Percentiles rank a stretch among this genome's conserved stretches.
Conservation (phyloP, 2,888 invertebrate genomes). For the Scaptomyza cyrtandrae region DNA sequence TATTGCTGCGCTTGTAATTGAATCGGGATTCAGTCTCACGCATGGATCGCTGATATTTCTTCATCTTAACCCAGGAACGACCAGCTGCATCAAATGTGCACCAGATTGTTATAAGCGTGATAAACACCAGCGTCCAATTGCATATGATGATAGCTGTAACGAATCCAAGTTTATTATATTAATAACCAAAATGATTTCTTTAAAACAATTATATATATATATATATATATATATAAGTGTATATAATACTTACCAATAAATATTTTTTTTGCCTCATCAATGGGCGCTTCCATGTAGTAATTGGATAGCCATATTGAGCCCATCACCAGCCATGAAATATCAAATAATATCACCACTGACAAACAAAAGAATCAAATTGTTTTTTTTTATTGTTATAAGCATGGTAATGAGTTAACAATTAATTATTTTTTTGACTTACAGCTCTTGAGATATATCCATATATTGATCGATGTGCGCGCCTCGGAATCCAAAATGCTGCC, state of each 20-base stretch:
- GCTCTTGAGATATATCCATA: slow-evolving; percentile 91
- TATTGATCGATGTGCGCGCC: slow-evolving; percentile 90
- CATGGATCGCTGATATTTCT: slow-evolving; percentile 93
- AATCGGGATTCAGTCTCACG: slow-evolving; percentile 90
- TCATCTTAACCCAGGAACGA: slow-evolving; percentile 95
- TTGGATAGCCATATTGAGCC: slow-evolving; percentile 90
- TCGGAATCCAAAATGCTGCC: slow-evolving; percentile 92
- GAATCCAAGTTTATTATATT: background rate
- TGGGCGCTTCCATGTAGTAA: slow-evolving; percentile 88
- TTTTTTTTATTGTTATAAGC: too few species aligned
- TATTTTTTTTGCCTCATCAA: slow-evolving; percentile 89
- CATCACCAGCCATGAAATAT: slow-evolving; percentile 90
- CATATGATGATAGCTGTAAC: slow-evolving; percentile 89
- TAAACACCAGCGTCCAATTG: slow-evolving; percentile 90
- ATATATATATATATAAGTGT: too few species aligned
- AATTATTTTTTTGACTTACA: slow-evolving; percentile 85
- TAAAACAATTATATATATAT: too few species aligned
- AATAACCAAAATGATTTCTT: background rate
- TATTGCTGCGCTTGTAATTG: slow-evolving; percentile 91
- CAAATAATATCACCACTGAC: slow-evolving; percentile 90
- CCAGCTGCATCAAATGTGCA: slow-evolving; percentile 95
- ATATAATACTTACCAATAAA: slow-evolving; percentile 87
- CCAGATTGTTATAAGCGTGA: slow-evolving; percentile 91
- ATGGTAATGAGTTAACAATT: too few species aligned
- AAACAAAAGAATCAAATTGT: background rate